Evolutionary conservation across 2,797 vertebrate species (phyloP), one percentile per base, ranked within the genome.

Genomic region (Propithecus perrieri): DNA sequence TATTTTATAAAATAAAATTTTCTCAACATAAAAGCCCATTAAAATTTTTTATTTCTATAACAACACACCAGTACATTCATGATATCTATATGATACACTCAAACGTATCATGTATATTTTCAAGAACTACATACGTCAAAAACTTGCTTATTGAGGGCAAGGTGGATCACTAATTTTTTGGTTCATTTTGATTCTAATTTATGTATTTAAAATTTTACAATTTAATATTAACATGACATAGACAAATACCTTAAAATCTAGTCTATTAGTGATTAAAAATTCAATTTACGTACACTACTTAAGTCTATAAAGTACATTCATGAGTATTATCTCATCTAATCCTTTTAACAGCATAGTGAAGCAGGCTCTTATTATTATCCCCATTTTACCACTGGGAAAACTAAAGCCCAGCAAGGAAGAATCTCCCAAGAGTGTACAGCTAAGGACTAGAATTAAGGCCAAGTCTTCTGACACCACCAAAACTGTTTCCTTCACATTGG

Each of bases 211-310:
- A 88, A 30, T 67, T 65, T 89, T 14, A 4, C 15, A 74, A 53
- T 89, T 61, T 72, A 96, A 74, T n/a, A 95, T 89, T 92, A 96
- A 85, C 43, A 94, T 38, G 12, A 91, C 2, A 92, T 18, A 69
- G 30, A 91, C 8, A 94, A 72, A 28, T 83, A 69, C 4, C 41
- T 92, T 90, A 88, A 92, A 97, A 84, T 75, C 15, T 65, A 83
- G 48, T 30, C 79, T 86, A 79, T 26, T 83, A 76, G 26, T 89
- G 67, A 96, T 67, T 86, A 87, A 78, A 76, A 89, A 88, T 61
- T 80, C 35, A 35, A 84, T 81, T 72, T 59, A 80, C 12, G 87
- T 55, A 69, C 24, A 75, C 50, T 22, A 80, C 12, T 89, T 74
- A 76, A 83, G 35, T 89, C 78, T 89, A 80, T 61, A 87, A 84